A percentile compares a stretch with the other conserved stretches of the same genome.
Evolutionary conservation across 2,888 invertebrate genomes (phyloP).

Genomic region (Metallyticus violacea): DNA sequence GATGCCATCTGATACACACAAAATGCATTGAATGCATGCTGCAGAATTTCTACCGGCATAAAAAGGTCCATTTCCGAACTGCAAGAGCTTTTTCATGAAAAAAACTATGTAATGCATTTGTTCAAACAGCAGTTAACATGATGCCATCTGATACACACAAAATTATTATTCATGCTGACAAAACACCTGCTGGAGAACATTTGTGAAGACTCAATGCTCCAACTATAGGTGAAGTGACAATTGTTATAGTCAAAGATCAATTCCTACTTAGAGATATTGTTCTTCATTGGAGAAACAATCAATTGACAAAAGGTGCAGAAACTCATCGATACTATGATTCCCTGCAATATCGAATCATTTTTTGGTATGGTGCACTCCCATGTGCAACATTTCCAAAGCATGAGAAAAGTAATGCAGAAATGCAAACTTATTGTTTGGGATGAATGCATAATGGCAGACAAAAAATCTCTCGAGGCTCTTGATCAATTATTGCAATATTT

Average conservation of each 20-base stretch:
- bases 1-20: too few relatives aligned
- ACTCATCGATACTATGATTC: conserved; percentile 6
- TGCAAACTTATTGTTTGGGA: not conserved
- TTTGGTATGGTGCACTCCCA: conserved; percentile 26
- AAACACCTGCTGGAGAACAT: too few relatives aligned
- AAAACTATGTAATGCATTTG: too few relatives aligned
- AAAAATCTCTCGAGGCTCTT: conserved; percentile 16
- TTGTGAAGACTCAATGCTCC: too few relatives aligned
- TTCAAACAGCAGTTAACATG: too few relatives aligned
- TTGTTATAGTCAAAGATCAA: conserved; percentile 15
- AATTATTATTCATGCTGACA: too few relatives aligned
- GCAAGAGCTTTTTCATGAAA: too few relatives aligned
- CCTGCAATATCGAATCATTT: conserved; percentile 39
- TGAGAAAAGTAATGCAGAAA: not conserved
- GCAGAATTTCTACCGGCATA: too few relatives aligned
- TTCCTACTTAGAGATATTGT: conserved; percentile 14
- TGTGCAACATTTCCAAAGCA: conserved; percentile 4
- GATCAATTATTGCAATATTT: not conserved
- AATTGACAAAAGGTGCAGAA: conserved; percentile 13
- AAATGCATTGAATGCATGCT: too few relatives aligned
- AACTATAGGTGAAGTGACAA: conserved; percentile 3
- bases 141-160: too few relatives aligned
- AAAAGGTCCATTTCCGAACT: too few relatives aligned
- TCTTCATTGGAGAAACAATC: conserved; percentile 17
- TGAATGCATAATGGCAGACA: not conserved